Percentiles rank a stretch among this genome's conserved stretches.
phyloP scores from a whole-genome alignment of 2,888 invertebrate genomes.

The Panzeria rudis region DNA sequence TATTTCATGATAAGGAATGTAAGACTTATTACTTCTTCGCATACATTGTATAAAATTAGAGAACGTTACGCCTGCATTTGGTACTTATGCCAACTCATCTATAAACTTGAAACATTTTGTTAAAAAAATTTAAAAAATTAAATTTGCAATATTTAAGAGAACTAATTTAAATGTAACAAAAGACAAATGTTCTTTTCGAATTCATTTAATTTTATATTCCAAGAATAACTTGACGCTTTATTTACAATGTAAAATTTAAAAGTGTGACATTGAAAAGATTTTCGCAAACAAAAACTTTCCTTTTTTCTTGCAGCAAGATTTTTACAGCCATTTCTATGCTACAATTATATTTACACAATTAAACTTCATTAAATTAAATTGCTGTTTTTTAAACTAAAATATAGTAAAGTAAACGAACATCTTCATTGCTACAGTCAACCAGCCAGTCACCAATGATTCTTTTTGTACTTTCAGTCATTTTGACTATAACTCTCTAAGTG shows the following conservation, averaged over 20 bases:
- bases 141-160: not conserved
- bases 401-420: constrained; percentile 62
- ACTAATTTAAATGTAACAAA: not conserved
- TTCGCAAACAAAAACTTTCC: constrained; percentile 28
- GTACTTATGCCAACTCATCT: too few species aligned
- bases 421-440: constrained; percentile 32
- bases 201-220: not conserved
- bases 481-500: constrained; percentile 19
- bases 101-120: too few species aligned
- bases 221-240: not conserved
- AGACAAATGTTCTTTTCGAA: not conserved
- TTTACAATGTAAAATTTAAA: constrained; percentile 30
- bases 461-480: constrained; percentile 18
- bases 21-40: too few species aligned
- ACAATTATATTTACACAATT: constrained; percentile 66
- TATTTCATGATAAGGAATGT: too few species aligned
- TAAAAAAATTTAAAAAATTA: too few species aligned
- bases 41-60: too few species aligned
- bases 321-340: constrained; percentile 42
- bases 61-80: too few species aligned
- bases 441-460: not conserved
- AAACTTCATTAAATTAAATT: constrained; percentile 72
- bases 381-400: constrained; percentile 66
- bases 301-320: not conserved
- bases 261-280: constrained; percentile 53